Conservation (phyloP, 2,888 invertebrate genomes). For the Luffia ferchaultella region DNA sequence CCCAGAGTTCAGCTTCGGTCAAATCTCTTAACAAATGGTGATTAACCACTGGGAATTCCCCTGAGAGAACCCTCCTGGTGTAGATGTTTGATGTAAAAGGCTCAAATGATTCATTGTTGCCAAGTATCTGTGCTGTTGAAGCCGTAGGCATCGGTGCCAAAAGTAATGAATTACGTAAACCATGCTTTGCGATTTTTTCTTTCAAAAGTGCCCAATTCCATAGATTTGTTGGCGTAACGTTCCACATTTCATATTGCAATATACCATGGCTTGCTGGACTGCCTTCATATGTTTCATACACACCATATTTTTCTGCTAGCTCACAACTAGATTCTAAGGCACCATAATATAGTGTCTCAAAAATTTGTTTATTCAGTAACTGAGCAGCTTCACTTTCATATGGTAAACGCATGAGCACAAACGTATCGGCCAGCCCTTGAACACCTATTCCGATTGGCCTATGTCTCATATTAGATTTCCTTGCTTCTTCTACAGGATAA, state of each 20-base stretch:
- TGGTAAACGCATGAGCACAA: slow-evolving; percentile 91
- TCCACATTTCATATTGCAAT: slow-evolving; percentile 98
- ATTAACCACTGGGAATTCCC: slow-evolving; percentile 96
- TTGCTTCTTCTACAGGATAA: slow-evolving; percentile 93
- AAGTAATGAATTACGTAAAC: slow-evolving; percentile 91
- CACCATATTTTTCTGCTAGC: slow-evolving; percentile 82
- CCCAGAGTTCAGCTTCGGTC: slow-evolving; percentile 91
- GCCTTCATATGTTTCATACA: slow-evolving; percentile 92
- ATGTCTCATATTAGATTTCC: slow-evolving; percentile 85
- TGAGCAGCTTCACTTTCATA: slow-evolving; percentile 91
- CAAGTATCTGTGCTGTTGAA: slow-evolving; percentile 98
- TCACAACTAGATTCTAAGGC: slow-evolving; percentile 96
- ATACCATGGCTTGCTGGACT: slow-evolving; percentile 95
- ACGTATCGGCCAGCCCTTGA: slow-evolving; percentile 97
- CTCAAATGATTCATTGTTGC: slow-evolving; percentile 98
- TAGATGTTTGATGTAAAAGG: slow-evolving; percentile 99
- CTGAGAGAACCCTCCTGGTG: slow-evolving; percentile 90
- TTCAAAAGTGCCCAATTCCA: slow-evolving; percentile 92
- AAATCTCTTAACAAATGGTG: slow-evolving; percentile 94
- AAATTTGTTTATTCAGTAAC: slow-evolving; percentile 91
- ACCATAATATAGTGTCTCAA: slow-evolving; percentile 98
- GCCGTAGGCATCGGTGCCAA: slow-evolving; percentile 99
- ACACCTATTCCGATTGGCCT: slow-evolving; percentile 93
- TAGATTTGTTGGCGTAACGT: slow-evolving; percentile 82
- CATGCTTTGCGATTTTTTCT: slow-evolving; percentile 84